Percentiles rank a stretch among this genome's conserved stretches.
phyloP scores from a whole-genome alignment of 2,113 vertebrate species.

The Limanda limanda region DNA sequence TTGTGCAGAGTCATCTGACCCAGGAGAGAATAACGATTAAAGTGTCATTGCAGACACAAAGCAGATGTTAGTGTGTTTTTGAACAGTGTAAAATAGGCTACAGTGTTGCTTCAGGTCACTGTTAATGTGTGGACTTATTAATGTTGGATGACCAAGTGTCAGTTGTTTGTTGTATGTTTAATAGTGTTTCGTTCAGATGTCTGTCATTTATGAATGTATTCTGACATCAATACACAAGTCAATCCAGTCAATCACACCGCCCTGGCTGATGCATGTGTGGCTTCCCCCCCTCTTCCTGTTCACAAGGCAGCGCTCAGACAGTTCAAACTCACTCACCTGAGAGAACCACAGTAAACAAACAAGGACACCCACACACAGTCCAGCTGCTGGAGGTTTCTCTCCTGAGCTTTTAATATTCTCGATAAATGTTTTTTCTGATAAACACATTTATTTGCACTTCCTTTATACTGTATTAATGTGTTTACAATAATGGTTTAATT shows the following conservation, averaged over 20 bases:
- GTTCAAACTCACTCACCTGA: not conserved
- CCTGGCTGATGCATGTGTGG: not conserved
- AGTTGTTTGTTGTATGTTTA: not conserved
- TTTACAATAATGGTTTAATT: not conserved
- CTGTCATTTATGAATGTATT: not conserved
- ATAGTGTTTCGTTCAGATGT: not conserved
- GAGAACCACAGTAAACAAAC: constrained; percentile 5
- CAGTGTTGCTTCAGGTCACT: too few relatives aligned
- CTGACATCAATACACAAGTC: not conserved
- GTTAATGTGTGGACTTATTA: too few relatives aligned
- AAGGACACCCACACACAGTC: constrained; percentile 1
- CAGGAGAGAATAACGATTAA: too few relatives aligned
- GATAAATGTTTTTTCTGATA: constrained; percentile 4
- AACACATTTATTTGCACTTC: not conserved
- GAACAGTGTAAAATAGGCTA: too few relatives aligned
- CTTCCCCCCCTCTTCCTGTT: not conserved
- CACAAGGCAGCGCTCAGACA: not conserved
- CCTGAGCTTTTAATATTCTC: not conserved
- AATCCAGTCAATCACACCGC: not conserved
- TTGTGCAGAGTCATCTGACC: too few relatives aligned
- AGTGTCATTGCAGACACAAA: not conserved
- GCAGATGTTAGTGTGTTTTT: too few relatives aligned
- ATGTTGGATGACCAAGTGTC: too few relatives aligned
- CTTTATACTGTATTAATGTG: not conserved
- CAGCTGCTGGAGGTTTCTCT: constrained; percentile 1